Evolutionary conservation across 2,888 invertebrate genomes (phyloP), one percentile per base, ranked within the genome.

Genomic region (Oxyteleia sp.): DNA sequence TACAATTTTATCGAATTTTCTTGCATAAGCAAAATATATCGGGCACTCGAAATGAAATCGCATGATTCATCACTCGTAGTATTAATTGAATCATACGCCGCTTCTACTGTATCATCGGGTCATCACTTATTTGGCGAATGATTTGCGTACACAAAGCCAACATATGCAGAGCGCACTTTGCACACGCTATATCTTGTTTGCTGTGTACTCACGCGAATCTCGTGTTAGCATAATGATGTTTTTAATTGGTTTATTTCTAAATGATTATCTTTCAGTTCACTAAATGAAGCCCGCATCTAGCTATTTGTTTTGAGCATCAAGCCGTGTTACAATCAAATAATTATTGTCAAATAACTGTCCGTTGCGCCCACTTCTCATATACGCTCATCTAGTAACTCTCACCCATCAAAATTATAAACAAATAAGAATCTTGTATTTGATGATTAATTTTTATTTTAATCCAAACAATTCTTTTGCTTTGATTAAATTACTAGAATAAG

Each of bases 81-180:
- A 75, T 43, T 63, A 53, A 75, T 57, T 64, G 47, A 75, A 75
- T 55, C 63, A 64, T 64, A 64, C 38, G 3, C 15, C 29, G 41
- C 18, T 29, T 29, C 35, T 23, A 75, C 64, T 53, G 64, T 64
- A 64, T 75, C 74, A 64, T 75, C 47, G 47, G 55, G 74, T 75
- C 74, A 64, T 75, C 55, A 75, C 74, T 75, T 75, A 75, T 75
- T 75, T 64, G 74, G 43, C 45, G 18, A 75, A 59, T 59, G 71
- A 71, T 71, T 59, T 71, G 59, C 10, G 38, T 45, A 49, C 38
- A 71, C 49, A 59, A 47, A 71, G 49, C 32, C 59, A 59, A 59
- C 57, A 59, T 71, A 71, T 69, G 26, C 18, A 26, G 18, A 55
- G 32, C 49, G 41, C 38, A 64, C 49, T 32, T 32, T 32, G 38